Base-by-base conservation (phyloP, 2,797 vertebrate species). In the Mus caroli region DNA sequence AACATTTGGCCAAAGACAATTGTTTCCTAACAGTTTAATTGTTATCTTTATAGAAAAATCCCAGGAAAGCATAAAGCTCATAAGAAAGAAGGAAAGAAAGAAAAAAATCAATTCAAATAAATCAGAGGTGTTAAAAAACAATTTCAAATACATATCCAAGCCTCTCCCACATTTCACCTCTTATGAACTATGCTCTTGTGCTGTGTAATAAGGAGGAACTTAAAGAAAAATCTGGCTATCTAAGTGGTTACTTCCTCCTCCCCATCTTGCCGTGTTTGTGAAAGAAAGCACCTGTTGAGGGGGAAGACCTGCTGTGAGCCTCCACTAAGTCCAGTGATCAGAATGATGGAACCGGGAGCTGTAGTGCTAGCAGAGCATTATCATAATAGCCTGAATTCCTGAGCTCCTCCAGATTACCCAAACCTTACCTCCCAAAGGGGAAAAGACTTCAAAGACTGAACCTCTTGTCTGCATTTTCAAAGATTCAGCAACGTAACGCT, bases 381-480 rank as follows among this genome's bases (percentile, higher is more conserved):
- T 89, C 94, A 93, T 96, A 97, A 97, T 71, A 96, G 95, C 77
- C 60, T 4, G 67, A 96, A 94, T 96, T 97, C 95, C 96, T 94
- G 93, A 97, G 96, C 69, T 71, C 64, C 96, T 94, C 93, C 83
- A 93, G 97, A 97, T 98, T 97, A 97, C 96, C 97, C 97, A 96
- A 40, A 93, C 97, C 95, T 97, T 97, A 95, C 92, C 91, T 96
- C 96, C 97, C 96, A 97, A 97, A 95, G 96, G 96, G 96, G 97
- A 97, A 97, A 97, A 73, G 94, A 96, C 93, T 97, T 98, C 96
- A 97, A 97, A 97, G 94, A 96, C 91, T 89, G 92, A 97, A 91
- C 15, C 82, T 96, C 76, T 97, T 95, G 56, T 78, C 58, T 94
- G 91, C 43, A 76, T 91, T 96, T 95, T 95, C 90, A 95, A 96